Conservation (phyloP, 2,113 vertebrate species). For the Pomatorhinus ruficollis region DNA sequence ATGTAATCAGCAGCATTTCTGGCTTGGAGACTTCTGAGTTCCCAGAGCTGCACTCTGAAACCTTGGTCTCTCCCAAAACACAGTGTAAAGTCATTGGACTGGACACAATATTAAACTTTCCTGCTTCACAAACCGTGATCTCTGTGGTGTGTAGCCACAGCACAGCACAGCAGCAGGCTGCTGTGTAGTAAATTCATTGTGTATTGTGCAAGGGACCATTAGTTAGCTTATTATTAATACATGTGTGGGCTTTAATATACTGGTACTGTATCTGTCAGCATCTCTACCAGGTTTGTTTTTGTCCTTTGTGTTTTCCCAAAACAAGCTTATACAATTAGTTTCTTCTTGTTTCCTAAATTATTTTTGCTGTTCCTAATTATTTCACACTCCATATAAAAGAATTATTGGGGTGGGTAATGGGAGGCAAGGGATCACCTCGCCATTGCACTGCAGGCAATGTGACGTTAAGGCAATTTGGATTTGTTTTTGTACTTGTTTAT, state of each 20-base stretch:
- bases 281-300: slow-evolving; percentile 51
- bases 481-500: slow-evolving; percentile 51
- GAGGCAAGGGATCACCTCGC: slow-evolving; percentile 68
- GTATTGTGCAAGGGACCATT: slow-evolving; percentile 42
- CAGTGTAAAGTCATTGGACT: not conserved
- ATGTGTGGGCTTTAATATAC: slow-evolving; percentile 51
- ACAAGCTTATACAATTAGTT: slow-evolving; percentile 79
- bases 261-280: slow-evolving; percentile 46
- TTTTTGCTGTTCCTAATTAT: slow-evolving; percentile 82
- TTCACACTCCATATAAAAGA: slow-evolving; percentile 85
- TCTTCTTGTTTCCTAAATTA: slow-evolving; percentile 82
- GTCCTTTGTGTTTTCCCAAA: slow-evolving; percentile 75
- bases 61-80: not conserved
- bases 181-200: slow-evolving; percentile 48
- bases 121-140: not conserved
- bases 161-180: not conserved
- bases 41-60: not conserved
- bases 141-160: not conserved
- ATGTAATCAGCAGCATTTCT: not conserved
- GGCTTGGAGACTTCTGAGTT: not conserved
- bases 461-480: slow-evolving; percentile 72
- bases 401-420: slow-evolving; percentile 80
- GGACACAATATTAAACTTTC: slow-evolving; percentile 26
- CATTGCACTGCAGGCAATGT: slow-evolving; percentile 52
- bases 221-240: slow-evolving; percentile 58